phyloP scores from a whole-genome alignment of 2,888 invertebrate genomes.

The Mactromeris polynyma region DNA sequence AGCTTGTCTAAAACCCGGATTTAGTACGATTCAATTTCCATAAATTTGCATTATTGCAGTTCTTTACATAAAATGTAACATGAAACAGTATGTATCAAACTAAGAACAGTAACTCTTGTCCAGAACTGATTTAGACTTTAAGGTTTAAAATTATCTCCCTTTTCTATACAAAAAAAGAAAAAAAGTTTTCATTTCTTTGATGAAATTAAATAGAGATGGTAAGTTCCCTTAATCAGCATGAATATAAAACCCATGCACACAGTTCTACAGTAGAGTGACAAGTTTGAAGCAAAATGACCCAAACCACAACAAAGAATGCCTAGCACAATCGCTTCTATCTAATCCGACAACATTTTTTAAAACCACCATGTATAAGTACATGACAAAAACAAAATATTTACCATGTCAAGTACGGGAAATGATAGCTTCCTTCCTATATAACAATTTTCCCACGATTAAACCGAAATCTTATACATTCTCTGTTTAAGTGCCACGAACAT shows the following conservation, averaged over 20 bases:
- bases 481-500: background rate
- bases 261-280: no score
- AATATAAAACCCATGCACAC: no score
- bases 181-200: no score
- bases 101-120: background rate
- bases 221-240: no score
- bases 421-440: background rate
- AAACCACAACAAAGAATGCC: no score
- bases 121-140: background rate
- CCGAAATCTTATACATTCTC: background rate
- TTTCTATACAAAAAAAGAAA: no score
- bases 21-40: background rate
- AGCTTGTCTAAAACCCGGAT: background rate
- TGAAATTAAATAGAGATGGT: no score
- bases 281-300: no score
- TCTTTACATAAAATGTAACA: background rate
- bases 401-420: background rate
- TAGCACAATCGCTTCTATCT: no score
- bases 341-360: background rate
- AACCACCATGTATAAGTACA: background rate
- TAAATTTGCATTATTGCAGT: slow-evolving; percentile 2
- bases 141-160: background rate
- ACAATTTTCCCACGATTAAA: background rate
- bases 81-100: background rate
- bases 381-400: background rate